These are phyloP conservation scores for Climacteris rufus DNA, from an alignment of 2,113 vertebrate species.

Conservation along the genomic window DNA sequence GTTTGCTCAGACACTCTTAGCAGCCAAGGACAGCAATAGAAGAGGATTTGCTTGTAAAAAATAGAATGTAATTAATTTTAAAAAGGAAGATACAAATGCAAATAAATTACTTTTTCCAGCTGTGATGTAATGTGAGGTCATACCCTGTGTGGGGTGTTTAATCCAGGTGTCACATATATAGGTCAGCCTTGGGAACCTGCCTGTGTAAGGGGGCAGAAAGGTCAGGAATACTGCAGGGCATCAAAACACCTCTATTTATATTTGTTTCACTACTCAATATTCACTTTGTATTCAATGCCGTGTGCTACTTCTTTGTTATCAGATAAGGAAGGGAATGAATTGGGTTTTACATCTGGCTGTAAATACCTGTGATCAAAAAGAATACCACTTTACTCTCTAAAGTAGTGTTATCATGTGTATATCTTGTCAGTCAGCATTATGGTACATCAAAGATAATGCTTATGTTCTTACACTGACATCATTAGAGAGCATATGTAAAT, in stretches of 20 bases:
- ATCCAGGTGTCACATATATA: neutral
- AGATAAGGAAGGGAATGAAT: neutral
- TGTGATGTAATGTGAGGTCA: accelerated
- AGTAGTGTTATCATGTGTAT: neutral
- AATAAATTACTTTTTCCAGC: neutral
- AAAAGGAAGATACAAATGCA: neutral
- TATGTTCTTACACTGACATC: constrained; percentile 10
- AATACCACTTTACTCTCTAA: neutral
- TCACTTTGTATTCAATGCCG: neutral
- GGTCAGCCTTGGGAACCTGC: neutral
- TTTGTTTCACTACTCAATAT: neutral
- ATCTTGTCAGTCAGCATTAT: constrained; percentile 31
- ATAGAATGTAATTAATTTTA: neutral
- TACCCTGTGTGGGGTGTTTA: neutral
- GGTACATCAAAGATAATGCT: neutral
- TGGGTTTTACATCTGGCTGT: neutral
- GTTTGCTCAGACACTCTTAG: neutral
- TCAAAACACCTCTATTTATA: neutral
- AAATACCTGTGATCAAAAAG: constrained; percentile 43
- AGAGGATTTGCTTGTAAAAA: neutral
- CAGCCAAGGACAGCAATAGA: neutral
- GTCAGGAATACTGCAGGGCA: neutral
- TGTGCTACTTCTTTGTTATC: neutral
- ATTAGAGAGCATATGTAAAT: constrained; percentile 16
- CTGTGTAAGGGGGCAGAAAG: neutral